A percentile compares a stretch with the other conserved stretches of the same genome.
phyloP scores from a whole-genome alignment of 2,113 vertebrate genomes.

The Gadus macrocephalus region DNA sequence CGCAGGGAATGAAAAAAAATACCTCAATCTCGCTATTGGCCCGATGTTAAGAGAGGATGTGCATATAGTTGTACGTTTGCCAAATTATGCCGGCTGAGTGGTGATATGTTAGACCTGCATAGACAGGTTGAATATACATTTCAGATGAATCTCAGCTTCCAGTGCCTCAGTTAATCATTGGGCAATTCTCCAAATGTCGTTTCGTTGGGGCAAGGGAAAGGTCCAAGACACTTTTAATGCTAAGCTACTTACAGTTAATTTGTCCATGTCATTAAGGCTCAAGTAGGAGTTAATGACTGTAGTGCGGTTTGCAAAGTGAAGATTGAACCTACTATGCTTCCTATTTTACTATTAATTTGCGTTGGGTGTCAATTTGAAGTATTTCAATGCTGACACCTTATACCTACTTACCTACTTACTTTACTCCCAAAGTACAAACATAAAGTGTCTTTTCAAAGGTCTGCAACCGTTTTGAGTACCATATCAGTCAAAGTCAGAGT shows the following conservation, averaged over 20 bases:
- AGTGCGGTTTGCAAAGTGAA: too few relatives aligned
- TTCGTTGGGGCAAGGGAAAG: neutral
- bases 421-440: neutral
- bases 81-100: slow-evolving; percentile 35
- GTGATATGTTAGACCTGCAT: slow-evolving; percentile 42
- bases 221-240: neutral
- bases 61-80: slow-evolving; percentile 34
- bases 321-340: too few relatives aligned
- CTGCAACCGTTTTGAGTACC: slow-evolving; percentile 1
- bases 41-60: slow-evolving; percentile 21
- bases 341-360: too few relatives aligned
- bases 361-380: too few relatives aligned
- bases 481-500: neutral
- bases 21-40: neutral
- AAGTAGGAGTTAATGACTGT: too few relatives aligned
- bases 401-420: neutral
- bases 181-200: neutral
- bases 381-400: neutral
- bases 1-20: slow-evolving; percentile 34
- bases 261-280: too few relatives aligned
- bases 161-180: neutral
- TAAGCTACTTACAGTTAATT: too few relatives aligned
- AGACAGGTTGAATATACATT: slow-evolving; percentile 35
- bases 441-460: neutral
- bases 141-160: too few relatives aligned